Base-by-base conservation (phyloP, 2,113 vertebrate genomes). In the Cyanoderma ruficeps region DNA sequence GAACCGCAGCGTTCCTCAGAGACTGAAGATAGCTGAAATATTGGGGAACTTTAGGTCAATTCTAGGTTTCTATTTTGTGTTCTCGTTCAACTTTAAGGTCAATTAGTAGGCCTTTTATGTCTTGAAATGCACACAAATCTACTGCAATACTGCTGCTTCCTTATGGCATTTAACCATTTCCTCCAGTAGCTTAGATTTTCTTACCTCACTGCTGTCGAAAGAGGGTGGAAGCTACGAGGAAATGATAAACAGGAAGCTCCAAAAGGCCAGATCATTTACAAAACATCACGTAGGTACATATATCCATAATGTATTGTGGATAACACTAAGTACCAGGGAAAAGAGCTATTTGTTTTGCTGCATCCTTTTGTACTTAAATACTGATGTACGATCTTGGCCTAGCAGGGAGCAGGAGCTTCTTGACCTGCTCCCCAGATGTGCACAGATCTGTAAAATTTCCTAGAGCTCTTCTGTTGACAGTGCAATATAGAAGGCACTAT, bases 1-100 rank as follows among this genome's bases (percentile, higher is more conserved):
- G 50, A 65, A 35, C 42, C 4, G 2, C 71, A 19, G 22, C 0
- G 0, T 21, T 74, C 52, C 52, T 28, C 4, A n/a, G 52, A 50
- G 41, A 17, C 16, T 23, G 44, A 63, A 23, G 41, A 53, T 30
- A 63, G 28, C 41, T 77, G 67, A 77, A 71, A 63, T 59, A 70
- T 0, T 35, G 46, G 15, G 20, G 19, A 78, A 75, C 24, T 60
- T 46, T 1, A 60, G 60, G 4, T 9, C 63, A 67, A 19, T 65
- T 47, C 27, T 33, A 50, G 39, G 4, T 64, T 30, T 30, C 49
- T 27, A 9, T 25, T 72, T 77, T 28, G 52, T 33, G 18, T 49
- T 78, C 33, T 50, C 21, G 12, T 55, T 46, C 42, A 76, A 27
- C 28, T 71, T 81, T 15, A 67, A 61, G 31, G n/a, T 60, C 25